Conservation (phyloP, 2,888 invertebrate species). For the Troglohyphantes excavatus region DNA sequence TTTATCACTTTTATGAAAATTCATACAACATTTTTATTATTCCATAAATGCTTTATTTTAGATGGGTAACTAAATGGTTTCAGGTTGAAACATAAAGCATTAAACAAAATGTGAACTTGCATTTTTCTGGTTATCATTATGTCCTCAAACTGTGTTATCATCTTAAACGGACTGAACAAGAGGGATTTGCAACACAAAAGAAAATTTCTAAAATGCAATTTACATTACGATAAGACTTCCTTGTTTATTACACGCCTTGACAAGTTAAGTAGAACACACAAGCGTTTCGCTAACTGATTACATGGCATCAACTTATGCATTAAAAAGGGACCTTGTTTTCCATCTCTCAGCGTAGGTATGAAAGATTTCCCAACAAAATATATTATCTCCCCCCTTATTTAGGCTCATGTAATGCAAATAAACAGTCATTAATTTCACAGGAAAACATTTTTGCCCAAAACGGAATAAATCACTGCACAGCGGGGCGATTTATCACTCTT, state of each 20-base stretch:
- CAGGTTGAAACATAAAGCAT: too few species aligned
- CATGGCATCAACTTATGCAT: not conserved
- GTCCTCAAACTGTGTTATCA: not conserved
- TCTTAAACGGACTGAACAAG: not conserved
- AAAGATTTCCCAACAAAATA: slow-evolving; percentile 18
- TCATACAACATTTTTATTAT: too few species aligned
- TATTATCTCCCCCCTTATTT: slow-evolving; percentile 12
- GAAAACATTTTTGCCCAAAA: slow-evolving; percentile 17
- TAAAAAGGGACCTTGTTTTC: slow-evolving; percentile 14
- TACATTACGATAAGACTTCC: not conserved
- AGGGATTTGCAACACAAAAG: not conserved
- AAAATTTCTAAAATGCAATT: slow-evolving; percentile 2
- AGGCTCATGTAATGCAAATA: slow-evolving; percentile 48
- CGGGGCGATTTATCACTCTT: slow-evolving; percentile 30
- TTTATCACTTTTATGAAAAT: too few species aligned
- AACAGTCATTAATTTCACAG: slow-evolving; percentile 55
- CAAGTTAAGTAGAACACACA: not conserved
- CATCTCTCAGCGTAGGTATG: slow-evolving; percentile 6
- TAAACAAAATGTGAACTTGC: not conserved
- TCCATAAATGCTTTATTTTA: too few species aligned
- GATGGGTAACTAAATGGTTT: too few species aligned
- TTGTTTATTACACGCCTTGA: slow-evolving; percentile 5
- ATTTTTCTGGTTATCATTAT: not conserved
- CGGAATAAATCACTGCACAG: slow-evolving; percentile 37
- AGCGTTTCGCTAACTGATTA: slow-evolving; percentile 17